These are phyloP conservation scores for Gonocerus acuteangulatus DNA, from an alignment of 2,888 invertebrate genomes.

Conservation along the genomic window DNA sequence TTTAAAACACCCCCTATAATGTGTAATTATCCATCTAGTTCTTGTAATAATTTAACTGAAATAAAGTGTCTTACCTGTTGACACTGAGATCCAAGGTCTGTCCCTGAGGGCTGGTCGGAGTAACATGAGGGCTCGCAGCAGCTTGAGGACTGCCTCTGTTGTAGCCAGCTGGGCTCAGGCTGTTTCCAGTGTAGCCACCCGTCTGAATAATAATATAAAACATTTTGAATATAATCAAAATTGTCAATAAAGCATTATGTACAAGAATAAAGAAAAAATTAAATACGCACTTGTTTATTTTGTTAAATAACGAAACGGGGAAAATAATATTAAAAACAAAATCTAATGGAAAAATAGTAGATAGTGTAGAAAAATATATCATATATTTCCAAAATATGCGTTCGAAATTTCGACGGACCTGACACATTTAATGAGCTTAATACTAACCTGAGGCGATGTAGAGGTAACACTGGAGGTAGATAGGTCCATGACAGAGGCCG, in stretches of 20 bases:
- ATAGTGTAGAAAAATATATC: no score
- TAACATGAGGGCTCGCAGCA: slow-evolving; percentile 73
- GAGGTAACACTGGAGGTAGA: slow-evolving; percentile 78
- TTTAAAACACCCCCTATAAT: no score
- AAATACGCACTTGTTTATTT: neutral
- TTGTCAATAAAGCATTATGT: neutral
- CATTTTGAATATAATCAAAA: no score
- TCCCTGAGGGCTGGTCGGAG: slow-evolving; percentile 83
- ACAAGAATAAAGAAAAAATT: neutral
- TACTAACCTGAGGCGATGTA: slow-evolving; percentile 69
- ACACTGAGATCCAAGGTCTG: slow-evolving; percentile 85
- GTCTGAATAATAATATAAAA: slow-evolving; percentile 47
- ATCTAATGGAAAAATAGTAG: no score
- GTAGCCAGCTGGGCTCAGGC: slow-evolving; percentile 55
- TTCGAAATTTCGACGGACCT: no score
- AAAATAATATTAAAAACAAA: no score
- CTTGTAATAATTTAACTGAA: no score
- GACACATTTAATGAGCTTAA: no score
- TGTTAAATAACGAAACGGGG: no score
- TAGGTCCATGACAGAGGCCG: slow-evolving; percentile 62
- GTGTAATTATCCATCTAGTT: no score
- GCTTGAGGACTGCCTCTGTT: slow-evolving; percentile 66
- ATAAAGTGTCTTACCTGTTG: slow-evolving; percentile 56
- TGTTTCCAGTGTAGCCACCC: slow-evolving; percentile 58
- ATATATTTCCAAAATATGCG: no score